Conservation (phyloP, 1,140 invertebrate genomes). For the Drosophila subpulchrella region DNA sequence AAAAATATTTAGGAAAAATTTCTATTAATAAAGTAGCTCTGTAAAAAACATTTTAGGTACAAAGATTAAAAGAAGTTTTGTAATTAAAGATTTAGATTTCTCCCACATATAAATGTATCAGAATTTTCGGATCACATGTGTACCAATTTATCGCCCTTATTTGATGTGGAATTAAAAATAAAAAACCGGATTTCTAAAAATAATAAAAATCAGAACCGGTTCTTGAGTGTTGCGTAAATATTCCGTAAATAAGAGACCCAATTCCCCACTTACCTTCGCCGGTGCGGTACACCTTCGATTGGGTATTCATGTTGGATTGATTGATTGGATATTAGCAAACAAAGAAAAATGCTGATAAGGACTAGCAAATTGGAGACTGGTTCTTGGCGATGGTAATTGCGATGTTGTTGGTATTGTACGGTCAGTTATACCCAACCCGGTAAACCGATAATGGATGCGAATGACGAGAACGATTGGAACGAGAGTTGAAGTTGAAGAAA, state of each 20-base stretch:
- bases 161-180: too few relatives aligned
- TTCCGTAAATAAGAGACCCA: background rate
- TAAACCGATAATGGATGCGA: slow-evolving; percentile 31
- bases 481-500: slow-evolving; percentile 41
- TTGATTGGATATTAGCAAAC: slow-evolving; percentile 47
- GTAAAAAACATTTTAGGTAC: too few relatives aligned
- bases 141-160: too few relatives aligned
- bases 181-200: background rate
- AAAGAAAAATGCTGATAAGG: slow-evolving; percentile 69
- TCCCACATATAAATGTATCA: too few relatives aligned
- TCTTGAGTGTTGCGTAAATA: background rate
- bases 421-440: slow-evolving; percentile 27
- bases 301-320: slow-evolving; percentile 77
- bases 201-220: background rate
- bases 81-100: too few relatives aligned
- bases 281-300: slow-evolving; percentile 82
- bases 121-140: too few relatives aligned
- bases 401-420: slow-evolving; percentile 21
- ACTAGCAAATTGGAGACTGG: slow-evolving; percentile 71
- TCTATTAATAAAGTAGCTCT: too few relatives aligned
- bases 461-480: slow-evolving; percentile 46
- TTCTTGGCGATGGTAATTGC: slow-evolving; percentile 37
- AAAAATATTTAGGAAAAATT: too few relatives aligned
- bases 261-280: slow-evolving; percentile 68
- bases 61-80: too few relatives aligned